Conservation (phyloP, 1,140 invertebrate genomes). For the Danaus melanippus region DNA sequence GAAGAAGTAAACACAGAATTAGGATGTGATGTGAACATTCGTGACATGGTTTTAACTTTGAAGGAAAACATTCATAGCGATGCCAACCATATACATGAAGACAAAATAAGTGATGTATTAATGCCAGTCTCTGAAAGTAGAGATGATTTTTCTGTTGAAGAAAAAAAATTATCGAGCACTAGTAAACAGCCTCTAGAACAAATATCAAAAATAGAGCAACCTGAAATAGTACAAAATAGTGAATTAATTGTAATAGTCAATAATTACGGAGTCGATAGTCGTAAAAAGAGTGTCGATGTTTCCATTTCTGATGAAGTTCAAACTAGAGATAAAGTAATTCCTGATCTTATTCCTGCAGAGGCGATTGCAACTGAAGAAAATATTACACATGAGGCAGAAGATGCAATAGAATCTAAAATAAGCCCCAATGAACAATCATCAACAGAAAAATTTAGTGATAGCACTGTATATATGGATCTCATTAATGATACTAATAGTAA, state of each 20-base stretch:
- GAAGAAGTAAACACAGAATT: too few species aligned
- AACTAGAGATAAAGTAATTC: constrained; percentile 29
- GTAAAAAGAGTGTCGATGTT: neutral
- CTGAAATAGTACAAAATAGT: constrained; percentile 33
- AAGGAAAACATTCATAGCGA: too few species aligned
- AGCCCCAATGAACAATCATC: constrained; percentile 15
- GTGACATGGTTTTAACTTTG: too few species aligned
- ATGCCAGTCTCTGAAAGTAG: too few species aligned
- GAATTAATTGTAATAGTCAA: too few species aligned
- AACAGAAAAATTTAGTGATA: constrained; percentile 24
- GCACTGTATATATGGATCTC: constrained; percentile 54
- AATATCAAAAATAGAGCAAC: constrained; percentile 10
- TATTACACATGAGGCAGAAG: constrained; percentile 17
- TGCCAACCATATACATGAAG: too few species aligned
- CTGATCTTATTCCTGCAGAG: constrained; percentile 13
- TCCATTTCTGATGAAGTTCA: constrained; percentile 39
- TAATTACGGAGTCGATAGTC: too few species aligned
- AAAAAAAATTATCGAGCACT: too few species aligned
- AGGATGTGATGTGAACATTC: too few species aligned
- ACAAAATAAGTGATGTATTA: too few species aligned
- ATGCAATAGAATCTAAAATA: constrained; percentile 19
- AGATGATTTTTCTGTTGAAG: too few species aligned
- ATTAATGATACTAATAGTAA: constrained; percentile 39
- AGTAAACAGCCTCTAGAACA: too few species aligned
- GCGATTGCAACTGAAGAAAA: constrained; percentile 11